Evolutionary conservation across 2,113 vertebrate genomes (phyloP).

Genomic region (Meleagris gallopavo): DNA sequence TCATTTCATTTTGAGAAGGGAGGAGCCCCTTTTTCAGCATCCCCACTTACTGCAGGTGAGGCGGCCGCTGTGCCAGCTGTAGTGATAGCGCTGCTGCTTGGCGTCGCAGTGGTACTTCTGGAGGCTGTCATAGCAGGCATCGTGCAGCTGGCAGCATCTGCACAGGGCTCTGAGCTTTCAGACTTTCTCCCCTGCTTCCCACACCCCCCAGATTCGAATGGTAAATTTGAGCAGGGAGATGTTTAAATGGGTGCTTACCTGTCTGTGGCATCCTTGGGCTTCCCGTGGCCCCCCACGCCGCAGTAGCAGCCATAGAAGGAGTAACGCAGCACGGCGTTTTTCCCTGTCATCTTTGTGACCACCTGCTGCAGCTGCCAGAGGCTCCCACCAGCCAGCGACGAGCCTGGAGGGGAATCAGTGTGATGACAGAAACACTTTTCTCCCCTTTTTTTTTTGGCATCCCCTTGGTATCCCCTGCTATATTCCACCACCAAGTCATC

Average conservation of each 20-base stretch:
- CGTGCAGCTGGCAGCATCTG: constrained; percentile 64
- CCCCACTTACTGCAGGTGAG: constrained; percentile 24
- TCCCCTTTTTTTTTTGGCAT: background rate
- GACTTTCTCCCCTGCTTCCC: fast-evolving
- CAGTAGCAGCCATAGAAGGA: constrained; percentile 64
- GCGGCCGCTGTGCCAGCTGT: fast-evolving
- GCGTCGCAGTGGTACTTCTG: fast-evolving
- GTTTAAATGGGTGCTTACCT: background rate
- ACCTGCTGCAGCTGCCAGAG: background rate
- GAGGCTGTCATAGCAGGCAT: constrained; percentile 18
- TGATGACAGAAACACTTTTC: background rate
- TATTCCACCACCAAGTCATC: background rate
- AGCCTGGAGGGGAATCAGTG: background rate
- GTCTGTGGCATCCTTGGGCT: constrained; percentile 61
- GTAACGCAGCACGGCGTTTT: fast-evolving
- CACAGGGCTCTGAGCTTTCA: background rate
- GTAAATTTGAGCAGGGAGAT: fast-evolving
- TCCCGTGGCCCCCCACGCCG: background rate
- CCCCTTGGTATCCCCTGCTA: background rate
- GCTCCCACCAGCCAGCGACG: background rate
- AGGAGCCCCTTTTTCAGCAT: background rate
- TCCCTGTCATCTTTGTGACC: background rate
- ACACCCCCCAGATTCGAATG: fast-evolving
- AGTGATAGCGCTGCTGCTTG: fast-evolving
- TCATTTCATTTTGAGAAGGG: background rate